Evolutionary conservation across 1,140 invertebrate species (phyloP).

Genomic region (Phymorhynchus buccinoides): DNA sequence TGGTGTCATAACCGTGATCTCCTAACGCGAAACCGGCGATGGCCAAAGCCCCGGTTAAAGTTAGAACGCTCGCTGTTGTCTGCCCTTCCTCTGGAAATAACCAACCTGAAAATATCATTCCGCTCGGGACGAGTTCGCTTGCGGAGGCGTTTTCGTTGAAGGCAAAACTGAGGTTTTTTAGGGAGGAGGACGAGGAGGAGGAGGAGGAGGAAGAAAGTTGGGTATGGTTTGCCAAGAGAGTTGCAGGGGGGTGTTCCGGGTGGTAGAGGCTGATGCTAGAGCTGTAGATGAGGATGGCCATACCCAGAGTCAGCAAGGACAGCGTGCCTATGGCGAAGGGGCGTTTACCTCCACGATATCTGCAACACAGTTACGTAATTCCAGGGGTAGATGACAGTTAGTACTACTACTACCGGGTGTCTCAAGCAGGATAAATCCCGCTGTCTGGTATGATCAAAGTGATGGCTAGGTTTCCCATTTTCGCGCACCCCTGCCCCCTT

Average conservation of each 20-base stretch:
- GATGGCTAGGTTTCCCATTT: too few species aligned
- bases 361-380: neutral
- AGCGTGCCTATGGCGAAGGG: neutral
- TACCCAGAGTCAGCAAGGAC: neutral
- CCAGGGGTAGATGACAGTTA: too few species aligned
- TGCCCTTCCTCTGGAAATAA: neutral
- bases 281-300: neutral
- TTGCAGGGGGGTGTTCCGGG: neutral
- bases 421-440: too few species aligned
- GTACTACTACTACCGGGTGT: too few species aligned
- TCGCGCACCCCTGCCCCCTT: too few species aligned
- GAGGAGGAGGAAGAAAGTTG: neutral
- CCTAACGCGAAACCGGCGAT: neutral
- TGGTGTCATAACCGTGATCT: conserved; percentile 5
- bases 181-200: neutral
- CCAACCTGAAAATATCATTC: too few species aligned
- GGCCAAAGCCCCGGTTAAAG: neutral
- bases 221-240: neutral
- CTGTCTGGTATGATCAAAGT: too few species aligned
- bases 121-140: too few species aligned
- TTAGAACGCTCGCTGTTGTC: neutral
- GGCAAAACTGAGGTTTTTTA: too few species aligned
- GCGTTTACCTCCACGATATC: neutral
- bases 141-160: neutral
- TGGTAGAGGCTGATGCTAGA: neutral